Evolutionary conservation across 2,797 vertebrate genomes (phyloP).

Genomic region (Petrocephalus sullivani): DNA sequence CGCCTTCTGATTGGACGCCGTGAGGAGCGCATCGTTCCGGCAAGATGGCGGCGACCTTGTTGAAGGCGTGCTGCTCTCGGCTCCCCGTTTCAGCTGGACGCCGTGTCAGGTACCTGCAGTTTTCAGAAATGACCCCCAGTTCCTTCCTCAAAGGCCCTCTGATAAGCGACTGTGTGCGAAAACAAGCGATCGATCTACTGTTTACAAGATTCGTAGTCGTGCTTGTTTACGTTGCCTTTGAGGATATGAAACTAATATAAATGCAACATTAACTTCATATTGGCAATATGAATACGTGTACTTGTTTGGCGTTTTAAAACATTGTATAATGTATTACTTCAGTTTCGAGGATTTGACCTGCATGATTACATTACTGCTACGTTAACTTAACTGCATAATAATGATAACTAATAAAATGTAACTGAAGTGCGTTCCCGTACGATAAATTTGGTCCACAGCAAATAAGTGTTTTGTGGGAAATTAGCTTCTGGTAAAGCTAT

Average conservation of each 20-base stretch:
- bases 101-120: slow-evolving; percentile 20
- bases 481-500: neutral
- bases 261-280: neutral
- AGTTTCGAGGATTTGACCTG: neutral
- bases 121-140: neutral
- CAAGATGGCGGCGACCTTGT: slow-evolving; percentile 46
- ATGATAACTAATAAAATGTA: neutral
- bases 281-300: neutral
- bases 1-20: slow-evolving; percentile 24
- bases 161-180: neutral
- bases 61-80: slow-evolving; percentile 28
- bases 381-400: neutral
- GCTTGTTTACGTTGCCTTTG: neutral
- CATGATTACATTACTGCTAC: neutral
- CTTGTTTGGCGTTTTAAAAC: neutral
- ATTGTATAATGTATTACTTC: neutral
- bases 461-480: neutral
- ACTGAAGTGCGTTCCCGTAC: neutral
- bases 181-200: neutral
- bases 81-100: slow-evolving; percentile 1
- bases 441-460: neutral
- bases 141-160: neutral
- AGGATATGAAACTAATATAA: neutral
- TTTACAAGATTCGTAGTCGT: neutral
- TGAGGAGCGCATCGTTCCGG: neutral